Conservation (phyloP, 2,797 vertebrate genomes). For the Vireo griseus region DNA sequence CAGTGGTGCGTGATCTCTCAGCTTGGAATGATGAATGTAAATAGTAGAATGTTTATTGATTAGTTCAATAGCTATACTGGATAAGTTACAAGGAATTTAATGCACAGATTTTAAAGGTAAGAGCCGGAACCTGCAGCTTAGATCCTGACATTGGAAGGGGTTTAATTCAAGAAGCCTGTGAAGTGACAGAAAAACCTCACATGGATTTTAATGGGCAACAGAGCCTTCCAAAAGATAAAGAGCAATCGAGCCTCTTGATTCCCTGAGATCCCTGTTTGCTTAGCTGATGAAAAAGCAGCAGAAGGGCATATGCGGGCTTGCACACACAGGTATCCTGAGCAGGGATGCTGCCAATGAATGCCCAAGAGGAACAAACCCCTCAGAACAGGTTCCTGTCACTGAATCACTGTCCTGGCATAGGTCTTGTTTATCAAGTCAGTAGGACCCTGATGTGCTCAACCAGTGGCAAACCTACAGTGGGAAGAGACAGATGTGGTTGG, state of each 20-base stretch:
- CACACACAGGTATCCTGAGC: background rate
- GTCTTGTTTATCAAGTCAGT: background rate
- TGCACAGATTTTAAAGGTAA: background rate
- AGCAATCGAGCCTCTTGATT: background rate
- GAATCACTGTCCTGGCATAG: background rate
- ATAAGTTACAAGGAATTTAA: background rate
- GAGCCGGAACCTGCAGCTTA: background rate
- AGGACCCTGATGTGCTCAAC: background rate
- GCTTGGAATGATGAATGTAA: conserved; percentile 9
- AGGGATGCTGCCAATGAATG: background rate
- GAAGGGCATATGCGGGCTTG: accelerated
- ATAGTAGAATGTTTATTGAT: background rate
- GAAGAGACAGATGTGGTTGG: background rate
- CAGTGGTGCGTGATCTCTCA: background rate
- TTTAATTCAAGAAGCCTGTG: background rate
- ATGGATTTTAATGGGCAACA: background rate
- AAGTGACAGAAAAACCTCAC: background rate
- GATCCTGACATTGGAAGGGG: background rate
- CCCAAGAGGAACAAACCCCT: background rate
- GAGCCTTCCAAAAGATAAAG: background rate
- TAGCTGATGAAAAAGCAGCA: background rate
- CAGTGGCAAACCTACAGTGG: background rate
- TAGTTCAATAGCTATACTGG: background rate
- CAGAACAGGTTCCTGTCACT: background rate
- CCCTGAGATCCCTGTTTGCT: background rate